A percentile compares a stretch with the other conserved stretches of the same genome.
phyloP scores from a whole-genome alignment of 1,140 invertebrate genomes.

The Pogonognathellus flavescens region DNA sequence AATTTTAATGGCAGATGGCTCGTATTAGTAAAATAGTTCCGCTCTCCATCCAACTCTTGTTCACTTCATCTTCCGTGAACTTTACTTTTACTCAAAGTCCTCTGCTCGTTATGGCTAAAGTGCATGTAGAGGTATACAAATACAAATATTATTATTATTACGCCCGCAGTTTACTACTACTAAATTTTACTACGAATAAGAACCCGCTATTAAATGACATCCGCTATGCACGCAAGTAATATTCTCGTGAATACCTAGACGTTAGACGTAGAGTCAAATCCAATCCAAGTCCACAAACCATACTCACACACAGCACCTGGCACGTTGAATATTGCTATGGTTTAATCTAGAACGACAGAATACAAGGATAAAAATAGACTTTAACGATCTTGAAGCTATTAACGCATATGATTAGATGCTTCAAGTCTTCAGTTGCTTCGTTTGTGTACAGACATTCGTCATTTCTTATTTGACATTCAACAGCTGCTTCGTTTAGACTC shows the following conservation, averaged over 20 bases:
- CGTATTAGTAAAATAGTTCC: conserved; percentile 45
- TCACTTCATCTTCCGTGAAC: conserved; percentile 15
- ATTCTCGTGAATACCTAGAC: background rate
- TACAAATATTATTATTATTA: conserved; percentile 37
- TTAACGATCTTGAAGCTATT: conserved; percentile 39
- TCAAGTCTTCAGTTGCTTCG: background rate
- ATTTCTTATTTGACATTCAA: conserved; percentile 41
- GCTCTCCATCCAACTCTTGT: conserved; percentile 21
- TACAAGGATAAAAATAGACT: conserved; percentile 4
- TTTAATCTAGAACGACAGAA: background rate
- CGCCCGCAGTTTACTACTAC: background rate
- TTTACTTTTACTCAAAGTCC: background rate
- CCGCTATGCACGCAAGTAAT: background rate
- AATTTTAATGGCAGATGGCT: conserved; percentile 42
- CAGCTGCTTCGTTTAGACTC: conserved; percentile 35
- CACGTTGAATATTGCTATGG: background rate
- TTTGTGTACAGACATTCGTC: conserved; percentile 10
- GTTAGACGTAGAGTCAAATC: background rate
- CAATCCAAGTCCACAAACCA: background rate
- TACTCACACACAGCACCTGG: background rate
- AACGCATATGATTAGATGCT: conserved; percentile 20
- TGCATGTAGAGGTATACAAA: background rate
- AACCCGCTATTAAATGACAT: background rate
- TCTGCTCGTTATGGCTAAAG: background rate
- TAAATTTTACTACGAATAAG: no score